Conservation (phyloP, 2,888 invertebrate genomes). For the Tortricodes alternella region DNA sequence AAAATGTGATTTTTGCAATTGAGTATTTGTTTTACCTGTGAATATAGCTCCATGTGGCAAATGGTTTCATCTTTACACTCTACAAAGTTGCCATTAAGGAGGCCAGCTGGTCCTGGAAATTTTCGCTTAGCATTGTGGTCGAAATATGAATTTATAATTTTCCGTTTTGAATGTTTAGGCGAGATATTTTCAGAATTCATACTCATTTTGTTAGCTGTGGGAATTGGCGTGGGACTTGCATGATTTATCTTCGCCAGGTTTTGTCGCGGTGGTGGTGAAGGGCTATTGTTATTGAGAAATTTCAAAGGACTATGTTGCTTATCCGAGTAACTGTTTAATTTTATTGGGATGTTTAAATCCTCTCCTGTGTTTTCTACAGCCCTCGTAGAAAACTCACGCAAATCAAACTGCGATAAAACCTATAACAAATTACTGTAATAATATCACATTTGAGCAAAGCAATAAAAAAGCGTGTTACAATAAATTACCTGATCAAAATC, state of each 20-base stretch:
- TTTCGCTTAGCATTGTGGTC: conserved; percentile 70
- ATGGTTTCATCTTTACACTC: conserved; percentile 61
- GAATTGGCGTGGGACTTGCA: background rate
- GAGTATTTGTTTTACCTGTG: conserved; percentile 56
- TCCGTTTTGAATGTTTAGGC: conserved; percentile 65
- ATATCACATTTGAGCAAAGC: background rate
- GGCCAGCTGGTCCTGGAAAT: conserved; percentile 75
- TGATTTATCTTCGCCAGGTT: background rate
- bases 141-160: conserved; percentile 68
- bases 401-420: conserved; percentile 71
- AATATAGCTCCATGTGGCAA: conserved; percentile 66
- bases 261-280: background rate
- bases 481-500: conserved; percentile 71
- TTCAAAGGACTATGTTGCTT: background rate
- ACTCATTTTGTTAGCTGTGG: background rate
- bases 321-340: background rate
- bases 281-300: background rate
- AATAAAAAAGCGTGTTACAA: background rate
- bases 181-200: conserved; percentile 35
- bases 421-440: conserved; percentile 38
- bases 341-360: background rate
- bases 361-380: background rate
- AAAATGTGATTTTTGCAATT: too few species aligned
- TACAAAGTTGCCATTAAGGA: conserved; percentile 60
- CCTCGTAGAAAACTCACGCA: conserved; percentile 47